Percentiles rank a stretch among this genome's conserved stretches.
Evolutionary conservation across 2,888 invertebrate species (phyloP).

Genomic region (Lithophane socia): DNA sequence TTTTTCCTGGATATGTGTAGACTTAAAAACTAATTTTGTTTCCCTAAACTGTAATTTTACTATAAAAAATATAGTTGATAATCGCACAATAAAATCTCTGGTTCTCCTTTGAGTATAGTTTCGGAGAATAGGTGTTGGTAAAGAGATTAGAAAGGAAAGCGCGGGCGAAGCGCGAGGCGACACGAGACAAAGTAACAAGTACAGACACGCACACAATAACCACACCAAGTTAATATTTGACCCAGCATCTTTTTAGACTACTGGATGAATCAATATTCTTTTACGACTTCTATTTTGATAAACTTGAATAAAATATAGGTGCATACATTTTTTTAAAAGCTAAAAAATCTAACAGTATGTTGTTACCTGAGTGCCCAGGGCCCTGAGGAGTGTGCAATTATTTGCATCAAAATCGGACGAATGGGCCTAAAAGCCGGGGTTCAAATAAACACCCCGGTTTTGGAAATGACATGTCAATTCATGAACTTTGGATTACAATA

Average conservation of each 20-base stretch:
- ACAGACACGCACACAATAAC: slow-evolving; percentile 80
- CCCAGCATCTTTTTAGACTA: slow-evolving; percentile 65
- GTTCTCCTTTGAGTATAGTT: slow-evolving; percentile 46
- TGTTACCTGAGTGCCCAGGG: background rate
- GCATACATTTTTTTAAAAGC: no score
- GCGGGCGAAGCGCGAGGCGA: slow-evolving; percentile 84
- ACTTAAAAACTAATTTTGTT: background rate
- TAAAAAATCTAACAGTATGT: no score
- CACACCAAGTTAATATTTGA: slow-evolving; percentile 77
- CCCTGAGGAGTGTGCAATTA: background rate
- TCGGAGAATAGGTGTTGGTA: slow-evolving; percentile 37
- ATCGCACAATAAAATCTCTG: slow-evolving; percentile 36
- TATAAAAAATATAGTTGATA: slow-evolving; percentile 2
- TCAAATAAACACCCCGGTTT: background rate
- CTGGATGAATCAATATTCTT: slow-evolving; percentile 74
- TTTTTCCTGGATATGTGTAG: background rate
- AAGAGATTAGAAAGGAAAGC: slow-evolving; percentile 67
- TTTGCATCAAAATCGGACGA: background rate
- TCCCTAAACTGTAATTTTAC: background rate
- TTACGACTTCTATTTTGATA: background rate
- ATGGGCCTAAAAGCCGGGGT: background rate
- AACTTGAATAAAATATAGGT: background rate
- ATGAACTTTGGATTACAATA: background rate
- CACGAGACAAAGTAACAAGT: slow-evolving; percentile 75
- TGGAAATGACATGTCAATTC: background rate